Evolutionary conservation across 64 coral and sea anemone species (phyloP), one percentile per base, ranked within the genome.

Genomic region (Acropora yongei): DNA sequence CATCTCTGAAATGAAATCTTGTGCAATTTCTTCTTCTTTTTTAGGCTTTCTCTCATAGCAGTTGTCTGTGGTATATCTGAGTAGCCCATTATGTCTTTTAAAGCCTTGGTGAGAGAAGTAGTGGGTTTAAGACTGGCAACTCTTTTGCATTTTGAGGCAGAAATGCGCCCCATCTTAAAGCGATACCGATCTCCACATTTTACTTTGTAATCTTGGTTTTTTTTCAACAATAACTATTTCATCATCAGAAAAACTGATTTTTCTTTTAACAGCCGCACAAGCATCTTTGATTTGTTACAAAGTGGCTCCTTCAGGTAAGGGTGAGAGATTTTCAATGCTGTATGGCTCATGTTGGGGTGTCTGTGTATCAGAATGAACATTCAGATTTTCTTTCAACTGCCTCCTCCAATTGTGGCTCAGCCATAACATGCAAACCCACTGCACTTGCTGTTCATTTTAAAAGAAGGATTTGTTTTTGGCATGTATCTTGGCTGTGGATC

Each of bases 121-220:
- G 75, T 72, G 48, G 68, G 49, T 20, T 92, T 92, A 8, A 92
- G 75, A 68, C 75, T 87, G 47, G 49, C 68, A 57, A 93, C 55
- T 57, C 83, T 49, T 65, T 87, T 87, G 50, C 91, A 93, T 49
- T 93, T 93, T 2, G 75, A 87, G n/a, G 90, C 91, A 87, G 91
- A 79, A 80, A 87, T 93, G 20, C 45, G 76, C 49, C 83, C 82
- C 9, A 55, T 87, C 50, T 87, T 93, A 66, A 78, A 80, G 7
- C 51, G 49, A 78, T 79, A 78, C 83, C 83, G 80, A 48, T 87
- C 74, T 48, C 8, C 13, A 43, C 47, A 69, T 5, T 93, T 55
- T 55, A 76, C 68, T 76, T 84, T 93, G 91, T 40, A 79, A 18
- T 63, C 76, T 74, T 67, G 75, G 75, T 71, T 84, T 84, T 43